Evolutionary conservation across 2,888 invertebrate species (phyloP).

Genomic region (Drosophila stalkeri): DNA sequence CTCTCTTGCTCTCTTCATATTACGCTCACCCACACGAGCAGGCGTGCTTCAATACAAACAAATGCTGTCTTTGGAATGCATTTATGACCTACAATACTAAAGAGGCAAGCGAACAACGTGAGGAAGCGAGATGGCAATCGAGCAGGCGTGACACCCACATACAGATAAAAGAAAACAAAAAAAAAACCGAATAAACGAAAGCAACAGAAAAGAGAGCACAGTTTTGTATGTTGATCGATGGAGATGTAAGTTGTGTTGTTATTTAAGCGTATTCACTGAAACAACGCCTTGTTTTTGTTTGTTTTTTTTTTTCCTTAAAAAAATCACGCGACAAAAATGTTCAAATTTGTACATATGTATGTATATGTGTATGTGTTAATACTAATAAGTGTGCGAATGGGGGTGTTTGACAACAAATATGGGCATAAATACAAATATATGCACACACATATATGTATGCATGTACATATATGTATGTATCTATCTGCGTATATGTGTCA

Average conservation of each 20-base stretch:
- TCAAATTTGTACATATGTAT: conserved; percentile 15
- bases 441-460: neutral
- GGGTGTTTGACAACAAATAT: conserved; percentile 24
- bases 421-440: neutral
- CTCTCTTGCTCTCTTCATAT: conserved; percentile 6
- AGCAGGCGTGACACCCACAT: conserved; percentile 44
- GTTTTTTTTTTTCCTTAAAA: neutral
- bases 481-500: conserved; percentile 35
- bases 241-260: conserved; percentile 3
- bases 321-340: conserved; percentile 53
- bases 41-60: conserved; percentile 33
- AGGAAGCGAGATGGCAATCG: conserved; percentile 40
- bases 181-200: conserved; percentile 1
- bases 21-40: conserved; percentile 15
- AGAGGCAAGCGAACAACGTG: conserved; percentile 30
- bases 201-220: conserved; percentile 10
- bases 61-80: conserved; percentile 75
- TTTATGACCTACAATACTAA: conserved; percentile 78
- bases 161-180: conserved; percentile 14
- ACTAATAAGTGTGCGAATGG: conserved; percentile 26
- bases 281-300: conserved; percentile 31
- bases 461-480: neutral
- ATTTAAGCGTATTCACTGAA: conserved; percentile 6
- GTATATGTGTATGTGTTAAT: conserved; percentile 14
- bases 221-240: conserved; percentile 9